Evolutionary conservation across 2,888 invertebrate species (phyloP), one percentile per base, ranked within the genome.

Genomic region (Smittia sp.): DNA sequence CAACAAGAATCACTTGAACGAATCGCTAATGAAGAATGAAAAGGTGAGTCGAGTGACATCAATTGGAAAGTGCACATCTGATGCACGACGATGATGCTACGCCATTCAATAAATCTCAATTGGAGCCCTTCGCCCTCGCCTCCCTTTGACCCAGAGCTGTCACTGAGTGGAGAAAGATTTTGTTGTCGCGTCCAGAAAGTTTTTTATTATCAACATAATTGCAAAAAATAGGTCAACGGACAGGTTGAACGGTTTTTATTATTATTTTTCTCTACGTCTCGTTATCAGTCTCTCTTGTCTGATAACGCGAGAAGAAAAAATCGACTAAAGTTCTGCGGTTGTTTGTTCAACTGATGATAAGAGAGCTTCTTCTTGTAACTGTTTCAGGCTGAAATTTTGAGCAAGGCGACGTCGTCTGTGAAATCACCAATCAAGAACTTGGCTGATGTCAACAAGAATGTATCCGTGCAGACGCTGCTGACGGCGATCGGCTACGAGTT

Each of bases 401-500:
- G 91, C 75, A 93, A 90, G 77, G 96, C 97, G 75, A 96, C 97
- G 1, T 85, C 86, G 77, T 97, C 96, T 66, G 87, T 90, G 18
- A 88, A 88, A 73, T 91, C 96, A 0, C 86, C 90, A 13, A 91
- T 96, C 74, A 89, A 89, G 77, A 98, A 96, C 84, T 84, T 98
- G 77, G 84, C 84, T 54, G 93, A 95, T 76, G 84, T 91, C 73
- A 88, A 91, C 82, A 86, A 87, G 73, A 85, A 86, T 69, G 86
- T 94, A 22, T 88, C 87, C 15, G 88, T 91, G 76, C 87, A 90
- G 74, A 86, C 87, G 75, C 84, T 96, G 46, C 85, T 94, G 75
- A 88, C 90, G 7, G 91, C 92, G 3, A 85, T 97, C 74, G 93
- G 94, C 32, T 85, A 75, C 63, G 58, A 67, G 20, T 72, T 72